Conservation (phyloP, 2,113 vertebrate genomes). For the Trematocara nigrifrons region DNA sequence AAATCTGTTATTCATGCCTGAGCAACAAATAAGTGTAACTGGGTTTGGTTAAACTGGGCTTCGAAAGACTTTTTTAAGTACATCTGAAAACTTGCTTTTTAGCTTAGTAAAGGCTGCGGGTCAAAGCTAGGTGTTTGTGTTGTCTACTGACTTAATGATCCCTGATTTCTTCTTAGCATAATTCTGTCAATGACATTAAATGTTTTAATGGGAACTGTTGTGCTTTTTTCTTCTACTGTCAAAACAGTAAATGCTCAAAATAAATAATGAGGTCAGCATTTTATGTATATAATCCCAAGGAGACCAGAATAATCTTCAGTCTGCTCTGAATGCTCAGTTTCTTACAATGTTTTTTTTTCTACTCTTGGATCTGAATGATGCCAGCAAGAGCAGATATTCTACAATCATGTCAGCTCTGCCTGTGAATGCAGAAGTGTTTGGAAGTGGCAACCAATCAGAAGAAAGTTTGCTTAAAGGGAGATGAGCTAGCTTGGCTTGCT, state of each 20-base stretch:
- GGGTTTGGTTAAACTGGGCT: not conserved
- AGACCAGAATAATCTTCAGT: not conserved
- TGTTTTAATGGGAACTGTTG: not conserved
- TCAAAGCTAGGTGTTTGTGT: not conserved
- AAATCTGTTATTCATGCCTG: not conserved
- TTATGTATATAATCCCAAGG: not conserved
- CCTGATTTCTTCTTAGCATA: not conserved
- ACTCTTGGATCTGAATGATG: not conserved
- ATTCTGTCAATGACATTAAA: not conserved
- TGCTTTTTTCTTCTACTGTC: not conserved
- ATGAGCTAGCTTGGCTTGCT: not conserved
- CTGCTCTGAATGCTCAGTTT: not conserved
- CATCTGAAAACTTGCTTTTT: not conserved
- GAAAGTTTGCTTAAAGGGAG: not conserved
- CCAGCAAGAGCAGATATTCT: not conserved
- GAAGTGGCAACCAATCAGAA: not conserved
- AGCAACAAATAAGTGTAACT: not conserved
- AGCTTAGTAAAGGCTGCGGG: not conserved
- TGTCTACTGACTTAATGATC: not conserved
- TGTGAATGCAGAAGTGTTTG: not conserved
- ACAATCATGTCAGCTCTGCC: not conserved
- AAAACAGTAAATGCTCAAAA: not conserved
- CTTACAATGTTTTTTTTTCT: not conserved
- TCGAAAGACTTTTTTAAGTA: not conserved
- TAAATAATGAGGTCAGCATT: not conserved